These are phyloP conservation scores for Eidolon dupreanum DNA, from an alignment of 2,797 vertebrate genomes.

Conservation along the genomic window DNA sequence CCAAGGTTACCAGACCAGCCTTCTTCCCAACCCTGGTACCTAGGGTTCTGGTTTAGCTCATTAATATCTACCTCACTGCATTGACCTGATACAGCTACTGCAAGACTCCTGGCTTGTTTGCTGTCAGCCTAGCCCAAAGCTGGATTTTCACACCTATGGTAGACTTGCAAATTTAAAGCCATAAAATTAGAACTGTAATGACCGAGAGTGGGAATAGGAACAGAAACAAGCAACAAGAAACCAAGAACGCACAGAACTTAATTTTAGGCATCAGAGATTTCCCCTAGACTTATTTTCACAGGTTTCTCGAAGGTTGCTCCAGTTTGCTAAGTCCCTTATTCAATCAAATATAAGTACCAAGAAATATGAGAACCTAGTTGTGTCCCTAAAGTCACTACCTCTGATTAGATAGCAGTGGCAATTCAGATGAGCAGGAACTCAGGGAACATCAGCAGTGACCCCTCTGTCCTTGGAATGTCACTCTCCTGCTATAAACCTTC, in stretches of 20 bases:
- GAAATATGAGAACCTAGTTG: neutral
- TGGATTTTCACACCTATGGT: neutral
- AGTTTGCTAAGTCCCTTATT: neutral
- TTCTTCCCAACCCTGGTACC: neutral
- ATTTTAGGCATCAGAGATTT: neutral
- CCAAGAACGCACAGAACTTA: neutral
- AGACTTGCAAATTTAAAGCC: neutral
- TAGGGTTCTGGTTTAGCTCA: neutral
- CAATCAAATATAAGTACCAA: neutral
- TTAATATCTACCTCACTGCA: neutral
- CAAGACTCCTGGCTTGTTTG: neutral
- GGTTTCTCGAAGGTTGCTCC: neutral
- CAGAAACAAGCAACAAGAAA: neutral
- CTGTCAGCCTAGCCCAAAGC: neutral
- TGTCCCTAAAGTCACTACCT: neutral
- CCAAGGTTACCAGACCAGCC: neutral
- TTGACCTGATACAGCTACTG: neutral
- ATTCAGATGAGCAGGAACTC: neutral
- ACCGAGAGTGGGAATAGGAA: neutral
- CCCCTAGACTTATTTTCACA: neutral
- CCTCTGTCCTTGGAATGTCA: neutral
- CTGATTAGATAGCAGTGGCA: neutral
- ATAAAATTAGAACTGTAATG: neutral
- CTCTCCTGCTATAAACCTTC: neutral
- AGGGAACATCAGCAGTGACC: neutral